phyloP scores from a whole-genome alignment of 2,113 vertebrate genomes.

The Corythornis madagascariensis region DNA sequence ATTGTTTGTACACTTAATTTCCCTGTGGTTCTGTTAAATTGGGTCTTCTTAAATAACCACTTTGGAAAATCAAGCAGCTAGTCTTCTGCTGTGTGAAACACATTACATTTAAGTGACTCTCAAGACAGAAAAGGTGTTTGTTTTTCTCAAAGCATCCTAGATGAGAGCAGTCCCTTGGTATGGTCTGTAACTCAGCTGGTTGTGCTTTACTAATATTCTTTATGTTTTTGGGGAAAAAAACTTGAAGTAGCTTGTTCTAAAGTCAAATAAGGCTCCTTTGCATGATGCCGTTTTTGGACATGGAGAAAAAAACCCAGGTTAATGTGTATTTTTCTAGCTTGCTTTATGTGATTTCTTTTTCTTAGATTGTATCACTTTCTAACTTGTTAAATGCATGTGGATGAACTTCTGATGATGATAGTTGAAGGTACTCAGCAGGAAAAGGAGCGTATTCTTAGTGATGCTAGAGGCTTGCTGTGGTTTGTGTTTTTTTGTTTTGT shows the following conservation, averaged over 20 bases:
- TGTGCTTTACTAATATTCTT: background rate
- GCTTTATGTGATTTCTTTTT: background rate
- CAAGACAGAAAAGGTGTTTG: constrained; percentile 4
- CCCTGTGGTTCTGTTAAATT: background rate
- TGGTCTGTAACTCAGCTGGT: background rate
- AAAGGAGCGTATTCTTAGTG: background rate
- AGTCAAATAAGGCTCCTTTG: background rate
- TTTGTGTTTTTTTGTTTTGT: no score
- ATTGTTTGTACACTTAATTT: constrained; percentile 2
- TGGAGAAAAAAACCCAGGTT: rapidly evolving
- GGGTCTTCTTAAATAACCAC: constrained; percentile 20
- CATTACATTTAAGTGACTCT: constrained; percentile 13
- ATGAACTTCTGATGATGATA: background rate
- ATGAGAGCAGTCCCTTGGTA: background rate
- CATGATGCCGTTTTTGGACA: background rate
- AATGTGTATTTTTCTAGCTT: background rate
- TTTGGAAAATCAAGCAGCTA: background rate
- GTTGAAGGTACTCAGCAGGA: rapidly evolving
- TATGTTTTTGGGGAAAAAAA: background rate
- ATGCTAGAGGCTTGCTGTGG: background rate
- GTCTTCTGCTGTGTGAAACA: background rate
- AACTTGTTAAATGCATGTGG: background rate
- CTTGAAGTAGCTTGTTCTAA: background rate
- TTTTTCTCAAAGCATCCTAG: background rate
- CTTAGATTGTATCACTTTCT: background rate